These are phyloP conservation scores for Drosophila atripex DNA, from an alignment of 2,888 invertebrate genomes.

Conservation along the genomic window DNA sequence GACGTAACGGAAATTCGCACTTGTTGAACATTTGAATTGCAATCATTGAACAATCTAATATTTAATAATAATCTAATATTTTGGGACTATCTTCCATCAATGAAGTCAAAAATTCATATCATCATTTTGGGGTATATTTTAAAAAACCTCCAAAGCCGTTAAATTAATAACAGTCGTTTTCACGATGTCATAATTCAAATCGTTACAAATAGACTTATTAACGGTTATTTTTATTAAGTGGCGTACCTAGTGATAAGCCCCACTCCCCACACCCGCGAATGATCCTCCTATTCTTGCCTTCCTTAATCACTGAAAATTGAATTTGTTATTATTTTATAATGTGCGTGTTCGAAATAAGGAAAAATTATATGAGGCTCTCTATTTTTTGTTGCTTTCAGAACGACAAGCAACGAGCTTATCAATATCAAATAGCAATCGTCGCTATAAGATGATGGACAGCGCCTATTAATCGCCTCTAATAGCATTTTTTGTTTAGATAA, in stretches of 20 bases:
- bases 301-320: constrained; percentile 68
- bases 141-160: constrained; percentile 13
- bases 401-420: constrained; percentile 55
- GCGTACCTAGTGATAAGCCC: constrained; percentile 62
- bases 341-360: constrained; percentile 30
- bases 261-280: constrained; percentile 1
- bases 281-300: constrained; percentile 4
- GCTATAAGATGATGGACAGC: constrained; percentile 76
- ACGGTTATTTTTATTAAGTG: constrained; percentile 77
- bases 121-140: not conserved
- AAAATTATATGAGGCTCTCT: constrained; percentile 30
- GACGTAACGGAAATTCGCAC: constrained; percentile 56
- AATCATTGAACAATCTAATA: constrained; percentile 22
- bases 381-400: constrained; percentile 18
- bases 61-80: constrained; percentile 21
- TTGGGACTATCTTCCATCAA: constrained; percentile 34
- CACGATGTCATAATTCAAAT: constrained; percentile 73
- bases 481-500: constrained; percentile 69
- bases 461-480: constrained; percentile 80
- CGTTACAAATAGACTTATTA: constrained; percentile 77
- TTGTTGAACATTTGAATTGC: constrained; percentile 40
- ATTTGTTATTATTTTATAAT: constrained; percentile 57
- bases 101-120: too few relatives aligned
- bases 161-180: constrained; percentile 48
- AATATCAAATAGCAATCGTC: constrained; percentile 68